A percentile compares a stretch with the other conserved stretches of the same genome.
Evolutionary conservation across 2,113 vertebrate genomes (phyloP).

Genomic region (Callospermophilus lateralis): DNA sequence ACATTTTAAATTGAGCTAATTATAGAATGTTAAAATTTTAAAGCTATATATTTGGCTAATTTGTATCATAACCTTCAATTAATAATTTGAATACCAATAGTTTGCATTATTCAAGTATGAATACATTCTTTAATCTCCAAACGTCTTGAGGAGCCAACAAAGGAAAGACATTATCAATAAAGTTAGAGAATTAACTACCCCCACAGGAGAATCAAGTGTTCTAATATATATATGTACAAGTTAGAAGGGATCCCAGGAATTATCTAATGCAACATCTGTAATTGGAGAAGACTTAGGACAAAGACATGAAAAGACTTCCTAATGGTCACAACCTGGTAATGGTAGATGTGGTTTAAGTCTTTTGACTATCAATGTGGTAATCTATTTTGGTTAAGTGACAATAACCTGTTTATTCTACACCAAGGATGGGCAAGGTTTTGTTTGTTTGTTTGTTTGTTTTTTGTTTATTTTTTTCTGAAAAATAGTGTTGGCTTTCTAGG

Average conservation of each 20-base stretch:
- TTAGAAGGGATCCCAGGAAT: not conserved
- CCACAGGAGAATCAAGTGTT: not conserved
- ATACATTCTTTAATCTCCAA: not conserved
- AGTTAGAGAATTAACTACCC: not conserved
- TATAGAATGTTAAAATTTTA: constrained; percentile 66
- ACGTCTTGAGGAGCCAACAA: not conserved
- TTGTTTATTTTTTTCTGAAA: not conserved
- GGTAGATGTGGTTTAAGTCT: not conserved
- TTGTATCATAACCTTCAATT: constrained; percentile 14
- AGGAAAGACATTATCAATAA: not conserved
- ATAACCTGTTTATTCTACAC: not conserved
- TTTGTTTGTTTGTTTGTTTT: not conserved
- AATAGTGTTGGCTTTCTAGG: not conserved
- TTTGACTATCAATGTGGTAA: not conserved
- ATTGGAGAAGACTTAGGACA: not conserved
- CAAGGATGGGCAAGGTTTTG: not conserved
- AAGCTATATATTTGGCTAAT: constrained; percentile 32
- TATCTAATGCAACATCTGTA: not conserved
- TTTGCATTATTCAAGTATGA: constrained; percentile 48
- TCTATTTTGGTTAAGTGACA: not conserved
- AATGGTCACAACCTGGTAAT: not conserved
- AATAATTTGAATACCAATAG: constrained; percentile 61
- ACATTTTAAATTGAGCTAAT: constrained; percentile 60
- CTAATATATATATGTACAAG: not conserved
- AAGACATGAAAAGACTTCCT: not conserved